These are phyloP conservation scores for Diabrotica balteata DNA, from an alignment of 2,888 invertebrate genomes.

Conservation along the genomic window DNA sequence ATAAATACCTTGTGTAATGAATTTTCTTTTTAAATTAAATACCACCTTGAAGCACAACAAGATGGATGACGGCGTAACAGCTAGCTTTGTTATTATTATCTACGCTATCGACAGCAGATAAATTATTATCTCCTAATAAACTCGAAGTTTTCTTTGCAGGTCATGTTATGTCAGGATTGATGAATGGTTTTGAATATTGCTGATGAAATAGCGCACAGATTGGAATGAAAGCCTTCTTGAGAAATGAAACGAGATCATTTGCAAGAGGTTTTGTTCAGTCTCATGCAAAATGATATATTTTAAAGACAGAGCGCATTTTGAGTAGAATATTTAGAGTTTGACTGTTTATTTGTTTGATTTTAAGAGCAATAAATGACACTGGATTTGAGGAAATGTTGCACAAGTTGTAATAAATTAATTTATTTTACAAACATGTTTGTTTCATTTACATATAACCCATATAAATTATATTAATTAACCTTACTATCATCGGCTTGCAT, in stretches of 20 bases:
- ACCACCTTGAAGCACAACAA: not conserved
- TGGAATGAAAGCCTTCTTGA: conserved; percentile 19
- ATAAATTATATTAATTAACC: too few species aligned
- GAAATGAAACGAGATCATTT: conserved; percentile 27
- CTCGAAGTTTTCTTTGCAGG: conserved; percentile 22
- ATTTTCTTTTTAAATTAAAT: not conserved
- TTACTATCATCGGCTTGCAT: too few species aligned
- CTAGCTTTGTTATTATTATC: conserved; percentile 22
- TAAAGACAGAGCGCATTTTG: conserved; percentile 1
- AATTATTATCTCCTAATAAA: conserved; percentile 26
- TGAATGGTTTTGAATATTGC: conserved; percentile 28
- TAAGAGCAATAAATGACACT: too few species aligned
- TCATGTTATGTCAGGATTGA: conserved; percentile 24
- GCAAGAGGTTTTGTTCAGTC: conserved; percentile 23
- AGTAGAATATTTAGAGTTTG: too few species aligned
- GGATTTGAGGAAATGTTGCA: too few species aligned
- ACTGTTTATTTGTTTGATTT: too few species aligned
- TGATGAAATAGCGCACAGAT: conserved; percentile 25
- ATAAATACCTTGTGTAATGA: not conserved
- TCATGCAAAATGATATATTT: conserved; percentile 21
- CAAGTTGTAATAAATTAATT: too few species aligned
- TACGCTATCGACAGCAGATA: conserved; percentile 22
- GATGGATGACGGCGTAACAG: not conserved
- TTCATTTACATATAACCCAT: too few species aligned
- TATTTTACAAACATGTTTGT: too few species aligned